These are phyloP conservation scores for Tethea ocularis DNA, from an alignment of 2,888 invertebrate species.

Conservation along the genomic window DNA sequence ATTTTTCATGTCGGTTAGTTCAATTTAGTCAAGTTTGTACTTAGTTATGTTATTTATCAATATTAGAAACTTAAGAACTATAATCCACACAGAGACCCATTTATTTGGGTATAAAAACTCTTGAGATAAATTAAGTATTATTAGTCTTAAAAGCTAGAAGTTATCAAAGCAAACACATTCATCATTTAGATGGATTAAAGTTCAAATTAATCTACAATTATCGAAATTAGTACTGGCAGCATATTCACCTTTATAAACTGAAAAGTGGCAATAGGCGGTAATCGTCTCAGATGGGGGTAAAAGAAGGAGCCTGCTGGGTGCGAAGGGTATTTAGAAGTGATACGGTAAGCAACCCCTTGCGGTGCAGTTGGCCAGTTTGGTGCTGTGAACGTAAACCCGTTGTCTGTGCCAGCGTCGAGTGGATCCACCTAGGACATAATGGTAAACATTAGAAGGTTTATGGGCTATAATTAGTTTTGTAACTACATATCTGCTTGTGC, in stretches of 20 bases:
- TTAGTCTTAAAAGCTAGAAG: too few relatives aligned
- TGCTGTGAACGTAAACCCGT: conserved; percentile 98
- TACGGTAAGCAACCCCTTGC: conserved; percentile 93
- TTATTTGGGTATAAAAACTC: too few relatives aligned
- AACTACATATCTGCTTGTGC: too few relatives aligned
- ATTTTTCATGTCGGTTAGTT: too few relatives aligned
- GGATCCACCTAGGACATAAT: conserved; percentile 88
- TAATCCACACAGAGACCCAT: too few relatives aligned
- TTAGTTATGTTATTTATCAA: too few relatives aligned
- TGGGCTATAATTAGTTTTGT: background rate
- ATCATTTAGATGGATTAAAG: too few relatives aligned
- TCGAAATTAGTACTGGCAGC: background rate
- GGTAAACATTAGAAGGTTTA: background rate
- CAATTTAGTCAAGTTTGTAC: too few relatives aligned
- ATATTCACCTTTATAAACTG: conserved; percentile 93
- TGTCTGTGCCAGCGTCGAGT: conserved; percentile 96
- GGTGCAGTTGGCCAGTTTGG: conserved; percentile 97
- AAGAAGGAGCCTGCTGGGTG: conserved; percentile 98
- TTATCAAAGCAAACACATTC: too few relatives aligned
- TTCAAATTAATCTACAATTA: background rate
- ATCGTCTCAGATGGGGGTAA: conserved; percentile 93
- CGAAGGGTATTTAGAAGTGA: conserved; percentile 94
- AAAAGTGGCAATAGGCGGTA: conserved; percentile 95
- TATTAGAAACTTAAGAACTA: too few relatives aligned
- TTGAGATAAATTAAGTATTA: too few relatives aligned